Conservation (phyloP, 2,888 invertebrate genomes). For the Heteropelma amictum region DNA sequence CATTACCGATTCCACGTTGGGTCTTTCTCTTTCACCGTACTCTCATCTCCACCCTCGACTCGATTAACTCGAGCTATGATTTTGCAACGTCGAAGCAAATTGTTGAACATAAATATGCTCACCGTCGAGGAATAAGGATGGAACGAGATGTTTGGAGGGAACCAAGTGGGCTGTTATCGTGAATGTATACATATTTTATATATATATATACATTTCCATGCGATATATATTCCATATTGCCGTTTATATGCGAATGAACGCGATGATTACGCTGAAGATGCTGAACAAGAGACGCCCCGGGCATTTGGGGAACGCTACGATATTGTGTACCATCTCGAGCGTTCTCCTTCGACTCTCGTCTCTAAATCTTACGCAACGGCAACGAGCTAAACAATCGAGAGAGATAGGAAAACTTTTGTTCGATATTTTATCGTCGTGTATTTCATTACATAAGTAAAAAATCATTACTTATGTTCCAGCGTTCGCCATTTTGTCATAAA, state of each 20-base stretch:
- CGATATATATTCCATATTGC: constrained; percentile 37
- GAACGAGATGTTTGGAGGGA: constrained; percentile 58
- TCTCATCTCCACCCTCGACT: constrained; percentile 44
- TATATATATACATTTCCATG: constrained; percentile 22
- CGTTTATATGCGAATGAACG: constrained; percentile 12
- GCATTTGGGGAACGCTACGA: constrained; percentile 42
- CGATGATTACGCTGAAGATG: constrained; percentile 10
- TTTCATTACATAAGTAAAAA: constrained; percentile 33
- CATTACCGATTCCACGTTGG: constrained; percentile 70
- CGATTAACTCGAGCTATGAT: constrained; percentile 54
- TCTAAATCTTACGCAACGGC: constrained; percentile 35
- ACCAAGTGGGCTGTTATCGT: constrained; percentile 64
- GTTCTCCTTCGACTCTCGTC: constrained; percentile 30
- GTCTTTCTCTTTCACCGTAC: constrained; percentile 34
- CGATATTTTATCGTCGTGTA: constrained; percentile 53
- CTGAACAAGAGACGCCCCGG: constrained; percentile 29
- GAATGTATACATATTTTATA: neutral
- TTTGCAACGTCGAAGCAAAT: constrained; percentile 63
- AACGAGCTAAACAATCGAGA: constrained; percentile 27
- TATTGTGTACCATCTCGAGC: constrained; percentile 24
- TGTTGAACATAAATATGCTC: constrained; percentile 61
- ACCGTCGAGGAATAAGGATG: constrained; percentile 60
- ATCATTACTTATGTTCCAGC: no score
- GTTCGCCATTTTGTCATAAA: no score
- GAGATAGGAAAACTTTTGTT: constrained; percentile 27